Evolutionary conservation across 2,888 invertebrate genomes (phyloP).

Genomic region (Patella ulyssiponensis): DNA sequence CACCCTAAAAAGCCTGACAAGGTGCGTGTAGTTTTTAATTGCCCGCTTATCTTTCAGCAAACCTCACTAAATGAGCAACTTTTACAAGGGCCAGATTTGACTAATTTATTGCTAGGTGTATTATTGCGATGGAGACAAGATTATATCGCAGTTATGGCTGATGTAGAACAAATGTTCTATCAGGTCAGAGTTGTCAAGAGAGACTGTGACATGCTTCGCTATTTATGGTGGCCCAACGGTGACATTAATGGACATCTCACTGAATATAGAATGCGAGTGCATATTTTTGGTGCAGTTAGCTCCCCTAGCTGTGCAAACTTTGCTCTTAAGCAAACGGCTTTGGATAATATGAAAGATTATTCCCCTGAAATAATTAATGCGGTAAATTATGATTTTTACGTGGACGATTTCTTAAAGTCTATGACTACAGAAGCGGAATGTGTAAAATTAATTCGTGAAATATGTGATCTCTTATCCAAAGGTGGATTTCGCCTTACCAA

Average conservation of each 20-base stretch:
- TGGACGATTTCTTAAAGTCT: conserved; percentile 29
- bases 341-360: not conserved
- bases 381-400: conserved; percentile 26
- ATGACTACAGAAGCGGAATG: conserved; percentile 9
- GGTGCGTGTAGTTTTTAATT: conserved; percentile 37
- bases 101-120: conserved; percentile 31
- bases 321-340: conserved; percentile 17
- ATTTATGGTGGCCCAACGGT: conserved; percentile 27
- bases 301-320: conserved; percentile 25
- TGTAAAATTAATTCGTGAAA: not conserved
- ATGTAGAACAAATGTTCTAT: conserved; percentile 37
- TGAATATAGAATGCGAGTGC: conserved; percentile 25
- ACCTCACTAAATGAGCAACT: conserved; percentile 34
- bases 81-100: conserved; percentile 33
- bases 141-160: conserved; percentile 30
- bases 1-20: conserved; percentile 25
- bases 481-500: conserved; percentile 39
- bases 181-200: conserved; percentile 26
- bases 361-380: conserved; percentile 1
- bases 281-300: conserved; percentile 22
- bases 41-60: conserved; percentile 27
- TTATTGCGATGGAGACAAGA: conserved; percentile 35
- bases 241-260: not conserved
- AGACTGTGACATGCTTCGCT: conserved; percentile 29
- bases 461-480: not conserved